Conservation (phyloP, 2,113 vertebrate genomes). For the Campylorhamphus procurvoides region DNA sequence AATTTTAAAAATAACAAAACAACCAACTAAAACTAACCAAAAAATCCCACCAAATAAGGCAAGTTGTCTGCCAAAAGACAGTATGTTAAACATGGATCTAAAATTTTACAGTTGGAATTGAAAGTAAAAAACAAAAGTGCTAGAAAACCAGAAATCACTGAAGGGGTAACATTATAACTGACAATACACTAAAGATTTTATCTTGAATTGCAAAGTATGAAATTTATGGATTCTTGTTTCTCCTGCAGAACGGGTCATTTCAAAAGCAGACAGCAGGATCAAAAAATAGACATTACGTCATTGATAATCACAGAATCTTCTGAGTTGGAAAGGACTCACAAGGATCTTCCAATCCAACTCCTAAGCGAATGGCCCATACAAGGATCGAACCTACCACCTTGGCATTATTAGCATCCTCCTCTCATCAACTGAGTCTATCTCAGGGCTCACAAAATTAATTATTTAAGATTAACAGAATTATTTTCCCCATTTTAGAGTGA, state of each 20-base stretch:
- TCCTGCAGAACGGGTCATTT: conserved; percentile 20
- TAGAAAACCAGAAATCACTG: neutral
- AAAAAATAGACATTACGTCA: neutral
- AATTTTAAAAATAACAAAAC: neutral
- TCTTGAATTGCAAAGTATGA: neutral
- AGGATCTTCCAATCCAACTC: neutral
- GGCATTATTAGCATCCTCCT: neutral
- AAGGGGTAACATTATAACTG: neutral
- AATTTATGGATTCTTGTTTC: neutral
- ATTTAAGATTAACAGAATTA: neutral
- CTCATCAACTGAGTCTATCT: neutral
- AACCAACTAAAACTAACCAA: neutral
- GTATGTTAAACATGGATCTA: neutral
- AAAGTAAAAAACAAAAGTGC: neutral
- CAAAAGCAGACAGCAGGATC: neutral
- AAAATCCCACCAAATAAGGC: neutral
- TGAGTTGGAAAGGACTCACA: neutral
- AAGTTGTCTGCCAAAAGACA: neutral
- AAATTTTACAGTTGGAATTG: neutral
- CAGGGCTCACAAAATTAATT: neutral
- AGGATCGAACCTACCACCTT: neutral
- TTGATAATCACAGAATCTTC: neutral
- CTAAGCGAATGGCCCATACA: neutral
- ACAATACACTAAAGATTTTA: neutral
- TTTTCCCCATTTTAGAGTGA: neutral